Evolutionary conservation across 2,888 invertebrate genomes (phyloP).

Genomic region (Peribatodes rhomboidaria): DNA sequence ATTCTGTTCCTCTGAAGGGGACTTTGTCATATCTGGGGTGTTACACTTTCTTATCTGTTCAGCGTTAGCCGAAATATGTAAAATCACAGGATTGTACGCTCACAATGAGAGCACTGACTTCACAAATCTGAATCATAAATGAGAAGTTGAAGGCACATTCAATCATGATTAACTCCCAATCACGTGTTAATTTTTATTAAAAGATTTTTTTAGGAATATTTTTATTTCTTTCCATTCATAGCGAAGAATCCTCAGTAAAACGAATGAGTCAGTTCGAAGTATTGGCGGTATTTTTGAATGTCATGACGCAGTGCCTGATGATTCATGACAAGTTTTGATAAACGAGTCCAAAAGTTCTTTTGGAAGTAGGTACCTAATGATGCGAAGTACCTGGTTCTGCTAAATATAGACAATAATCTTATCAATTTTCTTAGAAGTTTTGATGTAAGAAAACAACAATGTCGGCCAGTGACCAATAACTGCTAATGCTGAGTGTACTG

Average conservation of each 20-base stretch:
- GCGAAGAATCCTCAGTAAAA: constrained; percentile 1
- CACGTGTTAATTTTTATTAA: neutral
- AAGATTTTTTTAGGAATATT: neutral
- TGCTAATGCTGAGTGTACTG: neutral
- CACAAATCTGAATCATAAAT: constrained; percentile 20
- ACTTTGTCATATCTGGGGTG: constrained; percentile 62
- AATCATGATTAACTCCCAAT: neutral
- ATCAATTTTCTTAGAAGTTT: neutral
- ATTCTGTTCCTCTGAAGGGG: constrained; percentile 73
- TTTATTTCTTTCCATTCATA: constrained; percentile 12
- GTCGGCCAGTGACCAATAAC: neutral
- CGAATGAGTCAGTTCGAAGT: constrained; percentile 24
- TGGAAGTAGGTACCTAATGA: constrained; percentile 1
- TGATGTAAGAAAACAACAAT: neutral
- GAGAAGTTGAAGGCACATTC: constrained; percentile 9
- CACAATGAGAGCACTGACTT: constrained; percentile 36
- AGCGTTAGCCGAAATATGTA: constrained; percentile 29
- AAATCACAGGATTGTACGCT: constrained; percentile 38
- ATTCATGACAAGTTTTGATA: constrained; percentile 29
- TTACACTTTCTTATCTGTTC: constrained; percentile 45
- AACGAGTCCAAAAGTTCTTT: constrained; percentile 22
- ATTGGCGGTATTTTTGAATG: constrained; percentile 29
- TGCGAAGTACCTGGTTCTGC: neutral
- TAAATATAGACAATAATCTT: neutral
- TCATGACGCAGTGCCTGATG: constrained; percentile 16